These are phyloP conservation scores for Hylaeus anthracinus DNA, from an alignment of 1,140 invertebrate genomes.

Conservation along the genomic window DNA sequence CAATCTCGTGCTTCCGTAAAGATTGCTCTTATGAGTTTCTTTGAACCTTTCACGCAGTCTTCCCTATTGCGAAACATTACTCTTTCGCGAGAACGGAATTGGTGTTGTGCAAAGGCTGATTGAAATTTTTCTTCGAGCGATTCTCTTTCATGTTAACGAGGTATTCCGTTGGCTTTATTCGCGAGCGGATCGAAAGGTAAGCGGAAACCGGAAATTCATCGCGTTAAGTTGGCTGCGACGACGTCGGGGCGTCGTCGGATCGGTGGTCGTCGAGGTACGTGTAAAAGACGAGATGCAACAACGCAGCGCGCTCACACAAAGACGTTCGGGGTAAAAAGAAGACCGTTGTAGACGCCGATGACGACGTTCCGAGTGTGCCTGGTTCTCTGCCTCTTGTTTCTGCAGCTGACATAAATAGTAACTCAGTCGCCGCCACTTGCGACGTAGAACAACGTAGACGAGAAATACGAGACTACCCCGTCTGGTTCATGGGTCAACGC, in stretches of 20 bases:
- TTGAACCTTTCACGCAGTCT: neutral
- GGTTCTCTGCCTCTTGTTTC: constrained; percentile 54
- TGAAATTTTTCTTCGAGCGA: constrained; percentile 7
- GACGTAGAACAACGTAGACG: constrained; percentile 4
- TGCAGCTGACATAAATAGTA: constrained; percentile 58
- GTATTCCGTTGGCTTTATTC: constrained; percentile 27
- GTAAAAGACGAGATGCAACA: constrained; percentile 27
- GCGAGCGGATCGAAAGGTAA: too few species aligned
- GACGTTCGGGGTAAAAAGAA: constrained; percentile 34
- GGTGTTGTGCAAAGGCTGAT: neutral
- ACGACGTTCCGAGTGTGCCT: constrained; percentile 17
- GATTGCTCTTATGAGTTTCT: constrained; percentile 2
- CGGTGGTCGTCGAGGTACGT: neutral
- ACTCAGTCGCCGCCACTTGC: constrained; percentile 46
- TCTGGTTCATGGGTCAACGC: neutral
- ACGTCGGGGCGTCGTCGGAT: neutral
- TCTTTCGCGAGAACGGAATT: neutral
- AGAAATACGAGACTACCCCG: constrained; percentile 28
- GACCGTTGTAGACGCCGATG: constrained; percentile 27
- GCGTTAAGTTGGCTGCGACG: constrained; percentile 20
- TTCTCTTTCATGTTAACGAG: neutral
- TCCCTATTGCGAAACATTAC: neutral
- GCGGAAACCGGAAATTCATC: neutral
- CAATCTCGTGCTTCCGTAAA: neutral
- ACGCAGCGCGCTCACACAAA: neutral